Evolutionary conservation across 1,140 invertebrate species (phyloP), one percentile per base, ranked within the genome.

Genomic region (Zaprionus tsacasi): DNA sequence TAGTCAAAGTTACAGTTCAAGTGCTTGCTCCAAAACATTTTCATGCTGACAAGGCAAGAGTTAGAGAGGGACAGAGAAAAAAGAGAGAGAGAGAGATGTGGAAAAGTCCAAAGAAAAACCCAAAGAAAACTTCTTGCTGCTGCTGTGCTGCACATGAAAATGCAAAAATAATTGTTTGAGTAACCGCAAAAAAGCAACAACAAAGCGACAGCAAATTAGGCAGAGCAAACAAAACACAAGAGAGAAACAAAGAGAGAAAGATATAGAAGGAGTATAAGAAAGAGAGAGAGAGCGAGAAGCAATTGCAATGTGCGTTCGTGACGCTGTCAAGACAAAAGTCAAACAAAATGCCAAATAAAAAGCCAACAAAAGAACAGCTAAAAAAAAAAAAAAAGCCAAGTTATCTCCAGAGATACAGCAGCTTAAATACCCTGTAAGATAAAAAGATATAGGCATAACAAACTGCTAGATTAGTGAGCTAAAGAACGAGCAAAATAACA

Each of bases 161-260:
- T 83, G 81, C 73, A 70, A 65, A 77, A 83, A 83, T 83, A 83
- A 83, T 83, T 79, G 81, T 66, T 82, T 66, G 61, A 79, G 68
- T 57, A 72, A 77, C 81, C 80, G 64, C 64, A 65, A 76, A 72
- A 81, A 66, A 83, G 77, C 48, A 36, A 70, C 30, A 54, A 76
- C 78, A 81, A 66, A 83, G 77, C 48, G 43, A 70, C 30, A 54
- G 43, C 50, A 83, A 83, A 83, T 83, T 83, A 82, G 43, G 78
- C 40, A 80, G 43, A 56, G 33, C 30, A 48, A 21, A 54, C 25
- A 57, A 12, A 21, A 52, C 3, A 69, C 11, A 21, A 38, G 61
- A 55, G n/a, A 33, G 33, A 54, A 2, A 61, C 15, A 48, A 0
- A 25, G 15, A 52, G 12, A 25, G 48, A 38, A 5, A 13, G 27